phyloP scores from a whole-genome alignment of 2,113 vertebrate genomes.

The Elgaria multicarinata region DNA sequence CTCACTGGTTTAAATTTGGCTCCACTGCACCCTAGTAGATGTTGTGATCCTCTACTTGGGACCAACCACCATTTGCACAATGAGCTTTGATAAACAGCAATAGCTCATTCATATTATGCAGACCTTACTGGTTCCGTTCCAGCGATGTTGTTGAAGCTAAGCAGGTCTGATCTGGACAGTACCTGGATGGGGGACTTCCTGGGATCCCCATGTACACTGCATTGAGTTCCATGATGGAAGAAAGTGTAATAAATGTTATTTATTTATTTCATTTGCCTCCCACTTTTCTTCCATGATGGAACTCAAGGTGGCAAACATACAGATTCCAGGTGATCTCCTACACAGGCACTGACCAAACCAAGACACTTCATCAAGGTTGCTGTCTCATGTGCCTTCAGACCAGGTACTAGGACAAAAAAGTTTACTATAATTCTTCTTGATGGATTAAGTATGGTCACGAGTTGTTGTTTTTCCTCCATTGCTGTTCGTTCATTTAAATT shows the following conservation, averaged over 20 bases:
- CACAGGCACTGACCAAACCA: not conserved
- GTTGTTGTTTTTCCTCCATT: not conserved
- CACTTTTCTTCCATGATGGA: not conserved
- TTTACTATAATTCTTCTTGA: not conserved
- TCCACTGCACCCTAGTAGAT: not conserved
- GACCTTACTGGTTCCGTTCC: not conserved
- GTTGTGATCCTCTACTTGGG: not conserved
- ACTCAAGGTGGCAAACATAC: not conserved
- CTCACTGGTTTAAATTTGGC: not conserved
- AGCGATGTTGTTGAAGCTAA: not conserved
- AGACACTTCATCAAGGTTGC: not conserved
- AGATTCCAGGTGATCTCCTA: not conserved
- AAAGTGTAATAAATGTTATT: not conserved
- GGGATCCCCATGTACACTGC: not conserved
- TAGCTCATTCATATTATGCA: not conserved
- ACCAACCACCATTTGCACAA: not conserved
- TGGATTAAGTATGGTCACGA: not conserved
- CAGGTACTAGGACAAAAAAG: not conserved
- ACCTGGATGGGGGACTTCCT: not conserved
- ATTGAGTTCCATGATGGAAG: not conserved
- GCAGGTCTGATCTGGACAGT: not conserved
- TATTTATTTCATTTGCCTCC: not conserved
- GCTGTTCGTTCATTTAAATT: not conserved
- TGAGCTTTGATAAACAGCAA: not conserved
- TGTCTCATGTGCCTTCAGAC: not conserved